These are phyloP conservation scores for Tenebrio molitor DNA, from an alignment of 1,140 invertebrate genomes.

Conservation along the genomic window DNA sequence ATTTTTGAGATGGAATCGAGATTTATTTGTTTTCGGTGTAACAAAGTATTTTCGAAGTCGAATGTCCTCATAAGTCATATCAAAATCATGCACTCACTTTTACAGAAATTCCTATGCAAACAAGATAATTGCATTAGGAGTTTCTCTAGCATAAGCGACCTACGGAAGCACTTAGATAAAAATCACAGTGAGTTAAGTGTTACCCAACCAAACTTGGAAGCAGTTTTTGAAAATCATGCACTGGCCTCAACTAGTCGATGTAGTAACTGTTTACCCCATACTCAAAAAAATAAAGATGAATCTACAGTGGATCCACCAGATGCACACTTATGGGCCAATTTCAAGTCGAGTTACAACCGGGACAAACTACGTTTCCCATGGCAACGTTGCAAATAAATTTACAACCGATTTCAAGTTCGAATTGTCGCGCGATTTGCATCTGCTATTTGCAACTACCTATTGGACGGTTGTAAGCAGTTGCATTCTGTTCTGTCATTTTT, in stretches of 20 bases:
- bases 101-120: background rate
- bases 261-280: background rate
- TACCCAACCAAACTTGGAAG: background rate
- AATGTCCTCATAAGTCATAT: too few species aligned
- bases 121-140: background rate
- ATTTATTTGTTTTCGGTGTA: too few species aligned
- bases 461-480: too few species aligned
- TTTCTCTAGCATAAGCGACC: background rate
- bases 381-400: too few species aligned
- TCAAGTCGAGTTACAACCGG: too few species aligned
- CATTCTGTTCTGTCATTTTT: too few species aligned
- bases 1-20: too few species aligned
- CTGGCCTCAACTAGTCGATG: background rate
- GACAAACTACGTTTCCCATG: too few species aligned
- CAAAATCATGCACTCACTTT: background rate
- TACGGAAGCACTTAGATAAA: slow-evolving; percentile 11
- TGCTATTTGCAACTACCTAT: too few species aligned
- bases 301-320: background rate
- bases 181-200: slow-evolving; percentile 1
- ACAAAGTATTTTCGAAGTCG: too few species aligned
- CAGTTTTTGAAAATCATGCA: background rate
- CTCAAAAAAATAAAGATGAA: background rate
- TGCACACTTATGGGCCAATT: background rate
- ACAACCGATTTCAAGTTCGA: too few species aligned
- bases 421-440: too few species aligned